These are phyloP conservation scores for Rhopilema esculentum DNA, from an alignment of 30 jellyfish, hydroid and myxozoan species.

Conservation along the genomic window DNA sequence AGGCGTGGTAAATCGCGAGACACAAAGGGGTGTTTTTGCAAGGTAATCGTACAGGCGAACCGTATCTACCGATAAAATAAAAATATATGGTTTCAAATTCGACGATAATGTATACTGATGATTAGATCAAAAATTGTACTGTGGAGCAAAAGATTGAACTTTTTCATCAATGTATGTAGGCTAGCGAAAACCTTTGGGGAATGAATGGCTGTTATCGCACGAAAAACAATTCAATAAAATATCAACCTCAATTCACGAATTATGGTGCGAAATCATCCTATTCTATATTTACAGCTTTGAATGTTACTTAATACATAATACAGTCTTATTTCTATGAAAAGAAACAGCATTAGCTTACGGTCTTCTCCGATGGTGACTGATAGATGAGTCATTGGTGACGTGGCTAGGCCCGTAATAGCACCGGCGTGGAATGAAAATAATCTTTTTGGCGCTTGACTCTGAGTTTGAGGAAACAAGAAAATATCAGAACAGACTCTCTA, in stretches of 20 bases:
- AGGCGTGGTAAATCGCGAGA: slow-evolving; percentile 74
- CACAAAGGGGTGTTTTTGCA: slow-evolving; percentile 74
- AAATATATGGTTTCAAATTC: neutral
- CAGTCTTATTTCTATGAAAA: too few relatives aligned
- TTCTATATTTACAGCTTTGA: too few relatives aligned
- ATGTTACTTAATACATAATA: too few relatives aligned
- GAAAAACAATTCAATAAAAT: too few relatives aligned
- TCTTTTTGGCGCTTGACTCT: slow-evolving; percentile 95
- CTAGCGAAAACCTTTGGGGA: too few relatives aligned
- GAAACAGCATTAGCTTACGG: slow-evolving; percentile 49
- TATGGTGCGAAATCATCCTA: too few relatives aligned
- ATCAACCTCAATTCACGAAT: too few relatives aligned
- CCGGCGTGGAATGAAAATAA: slow-evolving; percentile 91
- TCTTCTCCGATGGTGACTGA: slow-evolving; percentile 90
- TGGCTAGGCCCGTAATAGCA: slow-evolving; percentile 66
- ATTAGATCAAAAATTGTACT: too few relatives aligned
- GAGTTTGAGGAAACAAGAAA: neutral
- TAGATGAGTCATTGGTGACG: slow-evolving; percentile 84
- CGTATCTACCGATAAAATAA: slow-evolving; percentile 50
- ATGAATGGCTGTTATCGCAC: too few relatives aligned
- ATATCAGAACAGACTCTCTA: neutral
- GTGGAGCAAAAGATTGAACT: too few relatives aligned
- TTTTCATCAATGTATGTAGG: too few relatives aligned
- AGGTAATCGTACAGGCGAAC: slow-evolving; percentile 90
- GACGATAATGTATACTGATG: too few relatives aligned